Conservation (phyloP, 1,140 invertebrate species). For the Trypoxylus dichotomus region DNA sequence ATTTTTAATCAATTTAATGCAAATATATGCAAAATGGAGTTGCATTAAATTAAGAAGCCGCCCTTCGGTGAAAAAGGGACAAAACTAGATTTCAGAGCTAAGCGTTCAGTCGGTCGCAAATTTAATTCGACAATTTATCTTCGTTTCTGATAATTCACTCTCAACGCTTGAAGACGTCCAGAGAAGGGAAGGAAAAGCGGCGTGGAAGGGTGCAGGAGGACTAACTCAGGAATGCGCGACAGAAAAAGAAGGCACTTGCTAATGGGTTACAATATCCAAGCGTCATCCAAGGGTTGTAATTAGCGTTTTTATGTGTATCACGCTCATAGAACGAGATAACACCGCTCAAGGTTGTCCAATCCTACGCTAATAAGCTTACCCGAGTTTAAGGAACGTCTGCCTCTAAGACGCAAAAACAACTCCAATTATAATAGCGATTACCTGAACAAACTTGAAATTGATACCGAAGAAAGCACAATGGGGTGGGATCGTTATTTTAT, state of each 20-base stretch:
- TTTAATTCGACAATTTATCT: constrained; percentile 1
- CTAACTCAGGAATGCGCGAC: neutral
- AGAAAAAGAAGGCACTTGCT: neutral
- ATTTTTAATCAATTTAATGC: neutral
- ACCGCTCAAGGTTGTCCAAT: neutral
- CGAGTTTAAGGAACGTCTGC: neutral
- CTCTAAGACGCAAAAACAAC: neutral
- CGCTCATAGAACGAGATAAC: neutral
- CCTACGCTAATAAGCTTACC: neutral
- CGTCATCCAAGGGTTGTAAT: neutral
- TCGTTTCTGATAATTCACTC: neutral
- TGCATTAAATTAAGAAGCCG: neutral
- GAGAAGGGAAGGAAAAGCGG: neutral
- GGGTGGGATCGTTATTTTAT: neutral
- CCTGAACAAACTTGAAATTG: neutral
- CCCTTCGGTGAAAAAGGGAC: neutral
- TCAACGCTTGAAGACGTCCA: neutral
- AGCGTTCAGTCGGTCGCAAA: neutral
- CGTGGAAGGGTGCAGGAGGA: neutral
- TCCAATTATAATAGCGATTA: neutral
- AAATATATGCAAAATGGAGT: constrained; percentile 3
- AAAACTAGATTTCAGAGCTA: neutral
- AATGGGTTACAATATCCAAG: neutral
- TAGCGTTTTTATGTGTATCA: neutral
- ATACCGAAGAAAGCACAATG: neutral